A percentile compares a stretch with the other conserved stretches of the same genome.
Evolutionary conservation across 92 coral and sea anemone genomes (phyloP).

Genomic region (Montipora capitata): DNA sequence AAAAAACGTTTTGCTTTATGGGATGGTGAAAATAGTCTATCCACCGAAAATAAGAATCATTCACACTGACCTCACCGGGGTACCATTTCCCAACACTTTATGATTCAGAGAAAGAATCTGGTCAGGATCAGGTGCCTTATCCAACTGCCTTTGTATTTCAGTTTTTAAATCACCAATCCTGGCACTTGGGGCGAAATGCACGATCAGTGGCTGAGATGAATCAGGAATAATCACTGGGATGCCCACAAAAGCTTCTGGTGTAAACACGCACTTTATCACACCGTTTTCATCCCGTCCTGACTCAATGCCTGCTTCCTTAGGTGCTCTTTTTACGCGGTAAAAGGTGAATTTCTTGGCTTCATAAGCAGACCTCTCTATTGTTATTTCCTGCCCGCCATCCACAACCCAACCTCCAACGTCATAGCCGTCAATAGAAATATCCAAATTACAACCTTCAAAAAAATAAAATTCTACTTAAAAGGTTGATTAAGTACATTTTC

Average conservation of each 20-base stretch:
- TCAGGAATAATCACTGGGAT: conserved; percentile 26
- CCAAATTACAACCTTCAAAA: conserved; percentile 48
- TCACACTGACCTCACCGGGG: conserved; percentile 23
- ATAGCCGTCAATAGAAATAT: conserved; percentile 61
- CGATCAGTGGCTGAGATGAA: conserved; percentile 4
- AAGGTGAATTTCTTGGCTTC: conserved; percentile 64
- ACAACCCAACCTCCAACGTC: conserved; percentile 67
- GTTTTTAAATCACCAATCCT: conserved; percentile 33
- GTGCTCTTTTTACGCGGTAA: conserved; percentile 63
- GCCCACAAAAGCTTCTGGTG: conserved; percentile 43
- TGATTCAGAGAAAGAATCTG: conserved; percentile 19
- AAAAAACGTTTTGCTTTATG: no score
- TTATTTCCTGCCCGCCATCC: conserved; percentile 30
- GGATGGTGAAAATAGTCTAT: no score
- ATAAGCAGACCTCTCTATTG: conserved; percentile 50
- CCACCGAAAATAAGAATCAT: no score
- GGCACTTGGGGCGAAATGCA: conserved; percentile 29
- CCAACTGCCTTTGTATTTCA: conserved; percentile 12
- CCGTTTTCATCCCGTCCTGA: conserved; percentile 56
- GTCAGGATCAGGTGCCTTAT: not conserved
- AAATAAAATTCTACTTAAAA: no score
- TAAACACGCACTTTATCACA: conserved; percentile 43
- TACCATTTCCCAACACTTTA: not conserved
- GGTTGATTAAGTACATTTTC: no score
- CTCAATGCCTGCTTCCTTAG: conserved; percentile 51